Percentiles rank a stretch among this genome's conserved stretches.
Conservation (phyloP, 64 coral and sea anemone species). For the Trachythela sp. region DNA sequence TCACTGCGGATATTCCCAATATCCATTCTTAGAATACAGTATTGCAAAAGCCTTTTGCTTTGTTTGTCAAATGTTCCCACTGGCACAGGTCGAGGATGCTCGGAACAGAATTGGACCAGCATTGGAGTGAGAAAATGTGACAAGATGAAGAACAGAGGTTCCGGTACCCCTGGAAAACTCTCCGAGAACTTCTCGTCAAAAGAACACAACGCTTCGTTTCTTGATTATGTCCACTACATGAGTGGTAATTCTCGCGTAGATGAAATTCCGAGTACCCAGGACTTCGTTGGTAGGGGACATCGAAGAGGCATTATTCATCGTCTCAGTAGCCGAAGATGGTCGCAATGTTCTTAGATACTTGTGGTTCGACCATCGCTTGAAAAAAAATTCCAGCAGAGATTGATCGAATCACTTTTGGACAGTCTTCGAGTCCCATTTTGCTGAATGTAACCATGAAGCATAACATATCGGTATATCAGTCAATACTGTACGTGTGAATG, state of each 20-base stretch:
- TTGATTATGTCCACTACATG: not conserved
- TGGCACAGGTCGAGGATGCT: too few relatives aligned
- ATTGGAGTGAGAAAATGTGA: too few relatives aligned
- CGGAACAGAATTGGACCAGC: too few relatives aligned
- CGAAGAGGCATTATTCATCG: not conserved
- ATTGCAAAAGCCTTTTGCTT: too few relatives aligned
- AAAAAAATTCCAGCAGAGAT: not conserved
- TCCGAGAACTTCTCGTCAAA: not conserved
- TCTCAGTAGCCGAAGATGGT: not conserved
- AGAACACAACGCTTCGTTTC: not conserved
- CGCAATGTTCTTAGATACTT: not conserved
- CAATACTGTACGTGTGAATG: not conserved
- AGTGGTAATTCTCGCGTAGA: not conserved
- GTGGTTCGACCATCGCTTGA: not conserved
- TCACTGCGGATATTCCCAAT: too few relatives aligned
- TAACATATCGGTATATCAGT: not conserved
- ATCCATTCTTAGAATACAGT: too few relatives aligned
- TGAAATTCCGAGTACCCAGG: too few relatives aligned
- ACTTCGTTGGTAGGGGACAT: too few relatives aligned
- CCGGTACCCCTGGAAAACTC: too few relatives aligned
- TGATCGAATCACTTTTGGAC: not conserved
- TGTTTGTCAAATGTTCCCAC: too few relatives aligned
- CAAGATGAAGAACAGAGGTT: too few relatives aligned
- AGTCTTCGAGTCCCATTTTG: not conserved
- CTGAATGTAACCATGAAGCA: not conserved